Conservation (phyloP, 2,797 vertebrate genomes). For the Alfaro cultratus region DNA sequence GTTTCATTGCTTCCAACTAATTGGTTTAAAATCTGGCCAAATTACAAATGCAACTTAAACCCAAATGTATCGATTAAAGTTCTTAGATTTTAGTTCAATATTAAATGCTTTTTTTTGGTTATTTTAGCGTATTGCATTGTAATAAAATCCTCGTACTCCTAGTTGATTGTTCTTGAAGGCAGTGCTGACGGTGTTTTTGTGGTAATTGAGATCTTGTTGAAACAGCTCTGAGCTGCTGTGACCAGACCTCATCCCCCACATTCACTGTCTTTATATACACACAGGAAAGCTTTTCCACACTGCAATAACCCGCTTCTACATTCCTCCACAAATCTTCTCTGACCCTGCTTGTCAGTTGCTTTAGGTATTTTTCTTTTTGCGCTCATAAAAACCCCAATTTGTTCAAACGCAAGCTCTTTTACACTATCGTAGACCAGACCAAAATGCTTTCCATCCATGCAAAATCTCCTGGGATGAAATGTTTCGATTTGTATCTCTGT, state of each 20-base stretch:
- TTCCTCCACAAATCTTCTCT: not conserved
- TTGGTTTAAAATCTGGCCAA: not conserved
- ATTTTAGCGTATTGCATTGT: slow-evolving; percentile 1
- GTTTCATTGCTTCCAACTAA: not conserved
- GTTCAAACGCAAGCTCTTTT: not conserved
- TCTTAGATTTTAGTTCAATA: not conserved
- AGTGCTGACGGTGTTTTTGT: slow-evolving; percentile 5
- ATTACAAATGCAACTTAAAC: not conserved
- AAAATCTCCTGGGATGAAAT: not conserved
- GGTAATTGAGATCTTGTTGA: slow-evolving; percentile 21
- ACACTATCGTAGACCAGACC: not conserved
- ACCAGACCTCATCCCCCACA: slow-evolving; percentile 1
- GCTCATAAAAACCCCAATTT: not conserved
- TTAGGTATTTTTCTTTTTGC: not conserved
- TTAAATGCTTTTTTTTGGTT: not conserved
- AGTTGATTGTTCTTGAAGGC: not conserved
- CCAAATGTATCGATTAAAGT: not conserved
- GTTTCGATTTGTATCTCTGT: not conserved
- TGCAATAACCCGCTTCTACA: slow-evolving; percentile 10
- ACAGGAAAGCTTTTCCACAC: not conserved
- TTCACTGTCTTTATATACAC: not conserved
- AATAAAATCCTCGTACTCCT: not conserved
- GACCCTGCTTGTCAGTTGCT: not conserved
- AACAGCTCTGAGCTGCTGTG: slow-evolving; percentile 4
- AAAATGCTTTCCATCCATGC: not conserved